Percentiles rank a stretch among this genome's conserved stretches.
These are phyloP conservation scores for Sebastiscus albofasciatus DNA, from an alignment of 2,797 vertebrate species.

Conservation along the genomic window DNA sequence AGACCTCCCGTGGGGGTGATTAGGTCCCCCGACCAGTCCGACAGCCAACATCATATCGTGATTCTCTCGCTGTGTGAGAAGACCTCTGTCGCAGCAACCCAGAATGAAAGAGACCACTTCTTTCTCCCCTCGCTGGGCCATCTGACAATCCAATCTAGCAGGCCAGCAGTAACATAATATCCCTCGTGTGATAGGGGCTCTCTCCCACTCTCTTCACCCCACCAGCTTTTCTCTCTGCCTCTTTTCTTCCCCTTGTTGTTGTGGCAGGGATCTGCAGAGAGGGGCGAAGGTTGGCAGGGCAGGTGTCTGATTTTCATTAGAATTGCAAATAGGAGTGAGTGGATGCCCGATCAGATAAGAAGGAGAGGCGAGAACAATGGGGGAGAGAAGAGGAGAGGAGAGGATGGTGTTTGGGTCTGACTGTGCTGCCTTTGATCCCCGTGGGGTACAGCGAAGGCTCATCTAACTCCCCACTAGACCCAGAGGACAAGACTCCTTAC, in stretches of 20 bases:
- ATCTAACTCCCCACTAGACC: conserved; percentile 53
- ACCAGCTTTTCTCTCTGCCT: conserved; percentile 47
- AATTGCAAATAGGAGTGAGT: conserved; percentile 89
- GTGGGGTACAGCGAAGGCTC: conserved; percentile 46
- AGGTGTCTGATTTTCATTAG: conserved; percentile 97
- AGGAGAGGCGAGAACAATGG: conserved; percentile 59
- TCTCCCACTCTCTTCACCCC: conserved; percentile 59
- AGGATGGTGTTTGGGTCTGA: conserved; percentile 58
- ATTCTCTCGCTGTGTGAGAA: conserved; percentile 81
- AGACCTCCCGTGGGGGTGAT: conserved; percentile 72
- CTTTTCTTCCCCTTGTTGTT: conserved; percentile 68
- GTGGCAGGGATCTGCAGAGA: conserved; percentile 73
- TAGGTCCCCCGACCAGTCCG: conserved; percentile 62
- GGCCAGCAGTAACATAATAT: conserved; percentile 84
- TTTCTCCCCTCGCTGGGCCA: conserved; percentile 71
- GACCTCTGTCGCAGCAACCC: conserved; percentile 76
- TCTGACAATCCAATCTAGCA: conserved; percentile 85
- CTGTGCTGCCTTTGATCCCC: conserved; percentile 59
- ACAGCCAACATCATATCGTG: conserved; percentile 73
- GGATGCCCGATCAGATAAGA: conserved; percentile 89
- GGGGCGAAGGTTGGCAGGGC: conserved; percentile 86
- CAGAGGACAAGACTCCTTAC: conserved; percentile 47
- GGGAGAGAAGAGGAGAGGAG: conserved; percentile 19
- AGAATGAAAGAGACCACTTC: conserved; percentile 86
- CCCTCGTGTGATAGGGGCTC: conserved; percentile 77